phyloP scores from a whole-genome alignment of 2,888 invertebrate species.

The Elegia similella region DNA sequence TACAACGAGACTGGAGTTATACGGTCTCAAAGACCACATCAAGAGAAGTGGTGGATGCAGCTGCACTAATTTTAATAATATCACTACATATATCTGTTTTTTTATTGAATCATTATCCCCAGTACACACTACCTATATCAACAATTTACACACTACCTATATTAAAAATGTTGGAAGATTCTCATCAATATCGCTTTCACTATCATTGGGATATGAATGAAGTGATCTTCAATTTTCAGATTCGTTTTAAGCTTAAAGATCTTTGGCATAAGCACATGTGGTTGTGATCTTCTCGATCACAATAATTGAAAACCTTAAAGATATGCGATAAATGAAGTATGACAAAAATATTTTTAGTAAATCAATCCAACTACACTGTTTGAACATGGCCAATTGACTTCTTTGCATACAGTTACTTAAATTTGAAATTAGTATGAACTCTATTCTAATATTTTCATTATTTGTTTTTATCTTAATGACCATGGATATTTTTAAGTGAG shows the following conservation, averaged over 20 bases:
- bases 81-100: no score
- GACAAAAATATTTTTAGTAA: no score
- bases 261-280: constrained; percentile 30
- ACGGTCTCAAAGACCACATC: no score
- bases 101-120: no score
- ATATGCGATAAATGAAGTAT: no score
- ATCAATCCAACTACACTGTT: background rate
- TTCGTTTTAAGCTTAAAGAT: constrained; percentile 22
- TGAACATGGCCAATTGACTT: constrained; percentile 10
- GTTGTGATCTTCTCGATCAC: background rate
- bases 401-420: constrained; percentile 3
- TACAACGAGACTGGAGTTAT: no score
- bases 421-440: background rate
- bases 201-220: constrained; percentile 8
- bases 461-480: no score
- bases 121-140: no score
- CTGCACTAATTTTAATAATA: no score
- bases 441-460: no score
- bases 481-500: background rate
- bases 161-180: background rate
- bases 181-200: background rate
- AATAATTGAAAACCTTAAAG: background rate
- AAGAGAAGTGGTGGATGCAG: no score
- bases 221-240: constrained; percentile 10
- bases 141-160: no score